A percentile compares a stretch with the other conserved stretches of the same genome.
Evolutionary conservation across 2,113 vertebrate genomes (phyloP).

Genomic region (Nothoprocta pentlandii): DNA sequence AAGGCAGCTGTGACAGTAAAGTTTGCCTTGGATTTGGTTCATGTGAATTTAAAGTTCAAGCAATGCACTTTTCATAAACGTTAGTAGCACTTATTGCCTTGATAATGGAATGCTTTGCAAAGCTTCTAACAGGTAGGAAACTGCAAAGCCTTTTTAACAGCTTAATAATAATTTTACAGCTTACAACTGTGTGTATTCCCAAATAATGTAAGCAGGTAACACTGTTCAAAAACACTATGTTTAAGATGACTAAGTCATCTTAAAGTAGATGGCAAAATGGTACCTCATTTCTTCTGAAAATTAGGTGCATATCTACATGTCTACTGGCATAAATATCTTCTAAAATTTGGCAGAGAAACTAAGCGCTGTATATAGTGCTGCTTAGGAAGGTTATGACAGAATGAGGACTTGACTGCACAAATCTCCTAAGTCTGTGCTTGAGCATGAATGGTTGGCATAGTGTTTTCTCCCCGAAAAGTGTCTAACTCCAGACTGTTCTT

Average conservation of each 20-base stretch:
- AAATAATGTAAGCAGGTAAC: not conserved
- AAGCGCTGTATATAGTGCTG: not conserved
- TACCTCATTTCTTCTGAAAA: not conserved
- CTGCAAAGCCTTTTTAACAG: not conserved
- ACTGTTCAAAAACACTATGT: not conserved
- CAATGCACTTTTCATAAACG: not conserved
- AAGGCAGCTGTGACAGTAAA: not conserved
- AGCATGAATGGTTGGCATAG: too few species aligned
- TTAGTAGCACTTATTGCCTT: not conserved
- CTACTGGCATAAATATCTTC: not conserved
- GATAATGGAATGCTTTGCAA: not conserved
- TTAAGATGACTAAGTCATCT: not conserved
- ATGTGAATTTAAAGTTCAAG: not conserved
- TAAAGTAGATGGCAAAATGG: not conserved
- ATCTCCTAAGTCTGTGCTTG: not conserved
- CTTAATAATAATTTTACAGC: not conserved
- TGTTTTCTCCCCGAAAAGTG: not conserved
- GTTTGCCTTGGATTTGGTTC: not conserved
- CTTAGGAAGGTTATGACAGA: not conserved
- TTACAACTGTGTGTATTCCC: not conserved
- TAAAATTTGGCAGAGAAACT: not conserved
- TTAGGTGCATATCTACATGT: not conserved
- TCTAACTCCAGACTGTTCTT: not conserved
- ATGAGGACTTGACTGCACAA: not conserved
- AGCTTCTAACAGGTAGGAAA: not conserved